phyloP scores from a whole-genome alignment of 2,797 vertebrate species.

The Pangasius macronema region DNA sequence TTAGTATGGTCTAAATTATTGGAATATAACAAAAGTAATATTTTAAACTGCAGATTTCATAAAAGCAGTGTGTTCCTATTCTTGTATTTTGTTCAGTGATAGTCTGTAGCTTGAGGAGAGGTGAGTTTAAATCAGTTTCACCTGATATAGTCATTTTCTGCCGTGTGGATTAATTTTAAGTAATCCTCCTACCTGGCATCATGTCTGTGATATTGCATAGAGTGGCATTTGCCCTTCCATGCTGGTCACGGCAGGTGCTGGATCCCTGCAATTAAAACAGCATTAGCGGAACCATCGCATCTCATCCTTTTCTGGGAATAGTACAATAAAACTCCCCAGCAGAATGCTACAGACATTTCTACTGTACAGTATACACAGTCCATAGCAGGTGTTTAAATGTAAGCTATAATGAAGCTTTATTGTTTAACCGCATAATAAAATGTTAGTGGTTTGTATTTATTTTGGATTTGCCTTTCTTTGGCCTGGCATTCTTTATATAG shows the following conservation, averaged over 20 bases:
- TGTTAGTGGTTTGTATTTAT: neutral
- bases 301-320: conserved; percentile 48
- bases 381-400: neutral
- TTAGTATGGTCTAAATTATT: neutral
- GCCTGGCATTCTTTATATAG: neutral
- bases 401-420: neutral
- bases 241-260: conserved; percentile 55
- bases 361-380: neutral
- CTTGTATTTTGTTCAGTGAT: neutral
- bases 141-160: conserved; percentile 42
- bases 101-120: neutral
- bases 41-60: neutral
- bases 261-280: conserved; percentile 65
- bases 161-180: conserved; percentile 53
- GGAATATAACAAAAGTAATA: neutral
- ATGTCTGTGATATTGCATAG: conserved; percentile 40
- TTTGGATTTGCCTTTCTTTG: neutral
- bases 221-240: conserved; percentile 51
- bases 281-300: conserved; percentile 56
- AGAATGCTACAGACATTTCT: neutral
- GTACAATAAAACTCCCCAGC: neutral
- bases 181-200: conserved; percentile 62
- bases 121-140: neutral
- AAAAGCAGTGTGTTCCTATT: no score
- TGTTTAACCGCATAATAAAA: neutral